A percentile compares a stretch with the other conserved stretches of the same genome.
These are phyloP conservation scores for Cybosia mesomella DNA, from an alignment of 2,888 invertebrate species.

Conservation along the genomic window DNA sequence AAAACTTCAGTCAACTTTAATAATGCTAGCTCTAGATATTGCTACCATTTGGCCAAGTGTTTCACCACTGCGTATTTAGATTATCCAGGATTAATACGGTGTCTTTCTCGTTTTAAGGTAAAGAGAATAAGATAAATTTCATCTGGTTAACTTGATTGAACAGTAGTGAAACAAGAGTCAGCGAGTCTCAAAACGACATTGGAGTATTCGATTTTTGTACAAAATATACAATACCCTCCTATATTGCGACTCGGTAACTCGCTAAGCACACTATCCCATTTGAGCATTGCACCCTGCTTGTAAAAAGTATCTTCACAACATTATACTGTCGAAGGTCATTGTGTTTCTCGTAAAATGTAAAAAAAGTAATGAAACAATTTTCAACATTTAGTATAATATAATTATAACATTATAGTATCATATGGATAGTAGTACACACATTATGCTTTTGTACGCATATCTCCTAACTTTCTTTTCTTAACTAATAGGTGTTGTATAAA, in stretches of 20 bases:
- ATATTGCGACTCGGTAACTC: constrained; percentile 20
- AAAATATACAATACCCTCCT: neutral
- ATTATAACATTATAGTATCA: too few relatives aligned
- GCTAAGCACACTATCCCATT: constrained; percentile 7
- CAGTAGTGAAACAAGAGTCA: constrained; percentile 20
- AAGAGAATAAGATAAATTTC: neutral
- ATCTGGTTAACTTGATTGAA: constrained; percentile 9
- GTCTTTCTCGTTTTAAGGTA: neutral
- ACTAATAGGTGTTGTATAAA: neutral
- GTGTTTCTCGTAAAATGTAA: neutral
- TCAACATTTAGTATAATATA: neutral
- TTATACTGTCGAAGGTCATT: constrained; percentile 1
- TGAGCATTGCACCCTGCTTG: constrained; percentile 20
- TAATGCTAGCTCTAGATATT: constrained; percentile 15
- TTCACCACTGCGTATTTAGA: constrained; percentile 9
- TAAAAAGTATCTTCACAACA: constrained; percentile 11
- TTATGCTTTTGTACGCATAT: constrained; percentile 12
- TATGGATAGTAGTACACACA: neutral
- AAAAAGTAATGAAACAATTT: neutral
- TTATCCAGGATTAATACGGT: neutral
- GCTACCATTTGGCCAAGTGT: constrained; percentile 22
- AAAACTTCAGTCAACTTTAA: constrained; percentile 20
- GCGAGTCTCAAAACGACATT: constrained; percentile 12
- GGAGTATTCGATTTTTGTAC: neutral
- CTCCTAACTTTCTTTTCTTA: constrained; percentile 1